Conservation (phyloP, 2,797 vertebrate species). For the Echiichthys vipera region DNA sequence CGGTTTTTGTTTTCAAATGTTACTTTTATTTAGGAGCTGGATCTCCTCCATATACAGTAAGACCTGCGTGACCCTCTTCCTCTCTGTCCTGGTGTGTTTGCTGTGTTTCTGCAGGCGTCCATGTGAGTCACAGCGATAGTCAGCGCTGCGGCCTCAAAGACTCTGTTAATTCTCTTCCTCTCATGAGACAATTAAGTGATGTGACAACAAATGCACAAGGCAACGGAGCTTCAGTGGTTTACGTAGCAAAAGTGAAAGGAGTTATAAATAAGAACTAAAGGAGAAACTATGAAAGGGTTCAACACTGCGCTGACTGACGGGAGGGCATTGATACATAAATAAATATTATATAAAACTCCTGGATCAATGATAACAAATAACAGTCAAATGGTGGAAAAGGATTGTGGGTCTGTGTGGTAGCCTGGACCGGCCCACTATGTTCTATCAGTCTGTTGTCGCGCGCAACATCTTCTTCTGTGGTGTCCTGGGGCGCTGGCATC, state of each 20-base stretch:
- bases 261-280: slow-evolving; percentile 6
- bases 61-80: background rate
- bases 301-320: too few species aligned
- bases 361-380: too few species aligned
- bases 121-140: slow-evolving; percentile 36
- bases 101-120: background rate
- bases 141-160: slow-evolving; percentile 20
- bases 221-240: slow-evolving; percentile 9
- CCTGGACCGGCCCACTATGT: too few species aligned
- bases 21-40: background rate
- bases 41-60: background rate
- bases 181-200: slow-evolving; percentile 30
- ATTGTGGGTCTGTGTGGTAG: too few species aligned
- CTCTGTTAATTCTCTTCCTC: slow-evolving; percentile 15
- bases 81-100: slow-evolving; percentile 9
- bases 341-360: too few species aligned
- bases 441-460: too few species aligned
- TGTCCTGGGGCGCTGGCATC: too few species aligned
- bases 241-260: slow-evolving; percentile 27
- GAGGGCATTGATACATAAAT: too few species aligned
- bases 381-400: too few species aligned
- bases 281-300: slow-evolving; percentile 31
- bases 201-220: slow-evolving; percentile 36
- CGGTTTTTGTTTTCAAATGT: background rate
- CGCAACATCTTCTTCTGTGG: too few species aligned